These are phyloP conservation scores for Monopis laevigella DNA, from an alignment of 2,888 invertebrate species.

Conservation along the genomic window DNA sequence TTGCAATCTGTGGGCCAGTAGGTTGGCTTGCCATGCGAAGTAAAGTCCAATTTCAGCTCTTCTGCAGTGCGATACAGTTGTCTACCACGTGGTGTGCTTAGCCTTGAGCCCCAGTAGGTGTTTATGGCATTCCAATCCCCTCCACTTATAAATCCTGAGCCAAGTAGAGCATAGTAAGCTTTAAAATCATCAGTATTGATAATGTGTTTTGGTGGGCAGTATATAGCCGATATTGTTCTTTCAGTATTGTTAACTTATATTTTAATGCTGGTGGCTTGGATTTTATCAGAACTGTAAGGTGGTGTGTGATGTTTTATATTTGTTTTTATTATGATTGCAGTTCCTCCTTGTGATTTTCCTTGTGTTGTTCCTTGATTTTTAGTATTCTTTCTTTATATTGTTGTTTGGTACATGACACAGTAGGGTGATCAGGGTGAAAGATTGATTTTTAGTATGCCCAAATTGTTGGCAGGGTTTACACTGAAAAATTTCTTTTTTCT, in stretches of 20 bases:
- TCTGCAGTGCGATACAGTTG: conserved; percentile 18
- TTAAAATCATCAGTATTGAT: conserved; percentile 15
- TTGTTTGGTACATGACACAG: too few species aligned
- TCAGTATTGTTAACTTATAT: conserved; percentile 5
- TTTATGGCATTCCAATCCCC: conserved; percentile 22
- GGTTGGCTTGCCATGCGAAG: conserved; percentile 20
- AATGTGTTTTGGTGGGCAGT: conserved; percentile 17
- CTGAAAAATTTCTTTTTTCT: too few species aligned
- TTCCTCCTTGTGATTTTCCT: conserved; percentile 21
- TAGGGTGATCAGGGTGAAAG: too few species aligned
- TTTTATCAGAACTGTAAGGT: conserved; percentile 16
- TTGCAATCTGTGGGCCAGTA: conserved; percentile 19
- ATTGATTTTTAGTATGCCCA: too few species aligned
- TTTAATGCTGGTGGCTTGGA: conserved; percentile 17
- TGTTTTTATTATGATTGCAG: conserved; percentile 19
- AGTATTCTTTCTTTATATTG: too few species aligned
- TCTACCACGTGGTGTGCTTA: conserved; percentile 18
- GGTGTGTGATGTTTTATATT: conserved; percentile 19
- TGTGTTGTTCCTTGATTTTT: too few species aligned
- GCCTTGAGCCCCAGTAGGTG: conserved; percentile 19
- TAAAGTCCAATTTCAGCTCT: conserved; percentile 11
- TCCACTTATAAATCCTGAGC: conserved; percentile 16
- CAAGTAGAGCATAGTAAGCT: conserved; percentile 17
- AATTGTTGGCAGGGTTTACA: too few species aligned
- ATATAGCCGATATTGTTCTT: conserved; percentile 13